phyloP scores from a whole-genome alignment of 2,888 invertebrate species.

The Monoplex corrugatus region DNA sequence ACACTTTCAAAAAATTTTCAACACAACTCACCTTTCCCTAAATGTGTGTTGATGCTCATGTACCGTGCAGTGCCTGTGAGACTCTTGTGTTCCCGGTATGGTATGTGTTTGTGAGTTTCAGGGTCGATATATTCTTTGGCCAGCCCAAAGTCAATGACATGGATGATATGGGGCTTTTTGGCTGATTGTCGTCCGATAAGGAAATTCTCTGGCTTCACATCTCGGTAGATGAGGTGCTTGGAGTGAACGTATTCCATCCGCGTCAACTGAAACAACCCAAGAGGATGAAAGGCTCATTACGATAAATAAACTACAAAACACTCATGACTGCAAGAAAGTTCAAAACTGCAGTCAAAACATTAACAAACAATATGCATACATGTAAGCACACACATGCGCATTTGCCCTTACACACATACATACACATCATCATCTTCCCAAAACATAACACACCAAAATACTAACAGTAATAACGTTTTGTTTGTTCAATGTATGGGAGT shows the following conservation, averaged over 20 bases:
- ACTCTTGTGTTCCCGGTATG: conserved; percentile 99
- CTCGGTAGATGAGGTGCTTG: conserved; percentile 99
- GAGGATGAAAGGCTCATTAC: too few relatives aligned
- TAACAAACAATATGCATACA: too few relatives aligned
- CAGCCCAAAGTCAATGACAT: conserved; percentile 99
- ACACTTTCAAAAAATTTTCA: not conserved
- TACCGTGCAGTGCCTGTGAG: conserved; percentile 99
- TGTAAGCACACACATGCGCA: not conserved
- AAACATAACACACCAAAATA: not conserved
- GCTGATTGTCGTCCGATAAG: conserved; percentile 98
- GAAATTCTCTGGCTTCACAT: conserved; percentile 99
- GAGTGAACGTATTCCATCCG: conserved; percentile 99
- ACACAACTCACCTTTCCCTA: conserved; percentile 91
- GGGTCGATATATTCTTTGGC: conserved; percentile 99
- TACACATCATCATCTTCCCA: not conserved
- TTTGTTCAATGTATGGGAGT: not conserved
- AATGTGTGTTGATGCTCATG: conserved; percentile 99
- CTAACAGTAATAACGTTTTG: not conserved
- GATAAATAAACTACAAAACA: too few relatives aligned
- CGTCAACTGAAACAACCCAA: conserved; percentile 88
- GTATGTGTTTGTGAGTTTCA: conserved; percentile 96
- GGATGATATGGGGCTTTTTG: conserved; percentile 98
- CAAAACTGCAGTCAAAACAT: too few relatives aligned
- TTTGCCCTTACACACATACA: not conserved
- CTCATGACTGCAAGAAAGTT: too few relatives aligned